Evolutionary conservation across 1,140 invertebrate species (phyloP).

Genomic region (Ridgeia piscesae): DNA sequence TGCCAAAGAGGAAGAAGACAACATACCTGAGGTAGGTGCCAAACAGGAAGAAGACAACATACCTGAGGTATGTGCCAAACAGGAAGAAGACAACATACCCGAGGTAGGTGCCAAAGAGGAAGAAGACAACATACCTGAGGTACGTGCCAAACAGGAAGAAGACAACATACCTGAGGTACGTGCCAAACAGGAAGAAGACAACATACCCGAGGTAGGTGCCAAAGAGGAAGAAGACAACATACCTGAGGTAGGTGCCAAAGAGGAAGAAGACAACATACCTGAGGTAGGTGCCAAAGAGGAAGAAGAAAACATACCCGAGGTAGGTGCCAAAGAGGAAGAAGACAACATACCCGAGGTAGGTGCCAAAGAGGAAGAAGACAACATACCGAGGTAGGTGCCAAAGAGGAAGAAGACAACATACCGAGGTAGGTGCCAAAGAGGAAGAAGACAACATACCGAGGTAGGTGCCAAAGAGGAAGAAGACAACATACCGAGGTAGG

Average conservation of each 20-base stretch:
- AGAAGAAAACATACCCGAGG: conserved; percentile 64
- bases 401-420: conserved; percentile 66
- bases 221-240: conserved; percentile 66
- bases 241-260: conserved; percentile 65
- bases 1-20: conserved; percentile 68
- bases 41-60: conserved; percentile 66
- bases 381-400: conserved; percentile 61
- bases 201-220: conserved; percentile 62
- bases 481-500: conserved; percentile 60
- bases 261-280: conserved; percentile 66
- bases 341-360: conserved; percentile 61
- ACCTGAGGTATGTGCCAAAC: conserved; percentile 65
- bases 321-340: conserved; percentile 68
- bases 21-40: conserved; percentile 62
- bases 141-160: conserved; percentile 68
- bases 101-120: conserved; percentile 66
- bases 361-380: conserved; percentile 68
- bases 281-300: conserved; percentile 66
- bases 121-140: conserved; percentile 64
- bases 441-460: conserved; percentile 65
- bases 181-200: conserved; percentile 68
- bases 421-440: conserved; percentile 65
- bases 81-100: conserved; percentile 66
- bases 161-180: conserved; percentile 61
- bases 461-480: conserved; percentile 68